A percentile compares a stretch with the other conserved stretches of the same genome.
Conservation (phyloP, 2,888 invertebrate species). For the Dusona sp. region DNA sequence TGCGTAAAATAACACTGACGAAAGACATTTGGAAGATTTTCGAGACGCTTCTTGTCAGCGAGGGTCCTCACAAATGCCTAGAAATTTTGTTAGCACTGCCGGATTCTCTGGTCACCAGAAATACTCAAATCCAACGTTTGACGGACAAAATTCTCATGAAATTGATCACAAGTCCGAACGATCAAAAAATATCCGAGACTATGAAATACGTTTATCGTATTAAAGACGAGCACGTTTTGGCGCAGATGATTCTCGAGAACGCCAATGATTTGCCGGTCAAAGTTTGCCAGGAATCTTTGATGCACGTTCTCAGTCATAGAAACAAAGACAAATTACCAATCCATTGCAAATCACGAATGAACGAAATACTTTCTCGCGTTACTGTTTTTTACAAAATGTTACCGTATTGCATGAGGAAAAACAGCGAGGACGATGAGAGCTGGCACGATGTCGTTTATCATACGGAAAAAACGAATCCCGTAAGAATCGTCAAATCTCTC, state of each 20-base stretch:
- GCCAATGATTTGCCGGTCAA: conserved; percentile 79
- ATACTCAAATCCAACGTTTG: conserved; percentile 86
- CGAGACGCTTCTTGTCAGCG: conserved; percentile 84
- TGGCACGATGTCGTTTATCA: conserved; percentile 80
- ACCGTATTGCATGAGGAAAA: conserved; percentile 75
- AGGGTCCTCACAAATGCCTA: conserved; percentile 83
- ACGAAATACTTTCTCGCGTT: conserved; percentile 78
- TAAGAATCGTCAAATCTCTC: conserved; percentile 86
- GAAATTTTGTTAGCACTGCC: conserved; percentile 87
- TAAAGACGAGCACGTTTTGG: conserved; percentile 76
- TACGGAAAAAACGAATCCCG: conserved; percentile 85
- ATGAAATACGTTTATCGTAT: conserved; percentile 79
- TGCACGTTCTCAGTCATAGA: conserved; percentile 76
- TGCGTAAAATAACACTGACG: conserved; percentile 86
- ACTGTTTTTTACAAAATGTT: conserved; percentile 80
- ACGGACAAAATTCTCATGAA: conserved; percentile 87
- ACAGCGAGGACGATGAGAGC: conserved; percentile 69
- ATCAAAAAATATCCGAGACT: conserved; percentile 58
- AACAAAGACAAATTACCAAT: conserved; percentile 76
- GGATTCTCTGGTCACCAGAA: conserved; percentile 86
- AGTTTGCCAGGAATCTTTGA: conserved; percentile 78
- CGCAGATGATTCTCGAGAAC: conserved; percentile 78
- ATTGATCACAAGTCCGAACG: conserved; percentile 84
- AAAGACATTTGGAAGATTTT: conserved; percentile 86
- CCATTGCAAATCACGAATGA: conserved; percentile 77